Evolutionary conservation across 1,140 invertebrate genomes (phyloP).

Genomic region (Lucilia sericata): DNA sequence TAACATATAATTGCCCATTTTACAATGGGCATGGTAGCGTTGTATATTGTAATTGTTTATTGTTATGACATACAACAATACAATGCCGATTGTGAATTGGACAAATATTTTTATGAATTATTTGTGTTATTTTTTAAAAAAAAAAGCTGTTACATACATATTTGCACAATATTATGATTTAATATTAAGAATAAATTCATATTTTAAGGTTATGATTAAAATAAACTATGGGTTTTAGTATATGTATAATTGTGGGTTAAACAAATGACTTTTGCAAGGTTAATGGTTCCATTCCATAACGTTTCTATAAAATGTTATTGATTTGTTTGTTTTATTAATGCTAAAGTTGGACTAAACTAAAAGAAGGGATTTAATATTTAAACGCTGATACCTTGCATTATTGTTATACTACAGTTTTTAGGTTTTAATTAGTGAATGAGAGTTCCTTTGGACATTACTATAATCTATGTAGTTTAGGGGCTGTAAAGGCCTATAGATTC

Average conservation of each 20-base stretch:
- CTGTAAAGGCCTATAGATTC: neutral
- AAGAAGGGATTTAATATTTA: neutral
- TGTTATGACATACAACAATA: no score
- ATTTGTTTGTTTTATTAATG: neutral
- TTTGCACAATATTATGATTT: no score
- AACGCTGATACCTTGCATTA: neutral
- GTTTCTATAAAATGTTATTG: neutral
- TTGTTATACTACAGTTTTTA: neutral
- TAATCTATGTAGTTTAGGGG: constrained; percentile 23
- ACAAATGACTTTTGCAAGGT: neutral
- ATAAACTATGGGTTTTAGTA: neutral
- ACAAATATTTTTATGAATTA: no score
- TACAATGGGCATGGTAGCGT: no score
- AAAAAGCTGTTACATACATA: no score
- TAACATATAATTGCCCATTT: no score
- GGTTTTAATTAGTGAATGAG: neutral
- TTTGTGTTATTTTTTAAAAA: no score
- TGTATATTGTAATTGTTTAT: no score
- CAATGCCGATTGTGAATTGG: no score
- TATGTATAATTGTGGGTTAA: neutral
- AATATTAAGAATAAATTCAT: no score
- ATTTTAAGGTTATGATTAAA: no score
- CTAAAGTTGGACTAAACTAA: neutral
- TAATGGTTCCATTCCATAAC: neutral
- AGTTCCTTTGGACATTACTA: constrained; percentile 23